A percentile compares a stretch with the other conserved stretches of the same genome.
Conservation (phyloP, 1,140 invertebrate genomes). For the Pinna nobilis region DNA sequence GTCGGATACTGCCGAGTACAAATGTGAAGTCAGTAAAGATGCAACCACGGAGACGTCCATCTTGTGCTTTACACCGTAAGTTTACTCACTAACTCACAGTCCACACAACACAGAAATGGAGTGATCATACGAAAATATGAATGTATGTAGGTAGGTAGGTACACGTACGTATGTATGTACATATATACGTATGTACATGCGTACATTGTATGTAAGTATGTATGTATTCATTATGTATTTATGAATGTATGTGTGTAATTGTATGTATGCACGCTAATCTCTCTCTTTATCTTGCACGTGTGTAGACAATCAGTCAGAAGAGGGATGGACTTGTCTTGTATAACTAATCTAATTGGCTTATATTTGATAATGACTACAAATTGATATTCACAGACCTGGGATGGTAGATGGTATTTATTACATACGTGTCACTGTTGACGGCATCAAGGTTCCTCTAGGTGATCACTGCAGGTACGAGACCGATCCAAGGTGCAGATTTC, state of each 20-base stretch:
- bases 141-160: neutral
- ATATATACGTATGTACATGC: no score
- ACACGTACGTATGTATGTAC: neutral
- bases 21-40: slow-evolving; percentile 33
- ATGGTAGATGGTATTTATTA: slow-evolving; percentile 52
- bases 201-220: no score
- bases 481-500: slow-evolving; percentile 33
- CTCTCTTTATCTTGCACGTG: neutral
- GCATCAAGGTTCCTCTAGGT: slow-evolving; percentile 38
- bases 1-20: slow-evolving; percentile 15
- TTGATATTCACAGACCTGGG: slow-evolving; percentile 29
- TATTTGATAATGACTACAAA: neutral
- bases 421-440: slow-evolving; percentile 52
- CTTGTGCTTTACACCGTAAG: slow-evolving; percentile 25
- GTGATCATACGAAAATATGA: neutral
- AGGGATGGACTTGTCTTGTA: neutral
- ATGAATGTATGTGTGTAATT: neutral
- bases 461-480: slow-evolving; percentile 34
- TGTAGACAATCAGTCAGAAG: neutral
- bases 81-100: neutral
- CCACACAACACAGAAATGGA: neutral
- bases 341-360: neutral
- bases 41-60: slow-evolving; percentile 31
- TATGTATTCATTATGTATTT: no score
- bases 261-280: neutral